Percentiles rank a stretch among this genome's conserved stretches.
Evolutionary conservation across 2,113 vertebrate species (phyloP).

Genomic region (Myodes glareolus): DNA sequence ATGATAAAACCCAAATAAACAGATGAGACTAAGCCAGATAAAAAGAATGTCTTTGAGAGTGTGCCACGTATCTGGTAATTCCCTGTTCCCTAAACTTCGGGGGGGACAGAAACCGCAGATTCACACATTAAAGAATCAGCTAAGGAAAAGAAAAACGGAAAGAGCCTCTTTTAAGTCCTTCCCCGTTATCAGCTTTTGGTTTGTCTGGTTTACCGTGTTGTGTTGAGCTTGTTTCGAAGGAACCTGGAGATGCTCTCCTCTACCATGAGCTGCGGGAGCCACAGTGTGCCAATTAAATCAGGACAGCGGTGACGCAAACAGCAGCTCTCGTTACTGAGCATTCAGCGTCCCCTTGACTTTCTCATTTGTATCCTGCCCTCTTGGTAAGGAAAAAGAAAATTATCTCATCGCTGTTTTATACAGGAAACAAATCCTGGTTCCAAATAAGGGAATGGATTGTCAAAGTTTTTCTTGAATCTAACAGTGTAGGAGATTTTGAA

Average conservation of each 20-base stretch:
- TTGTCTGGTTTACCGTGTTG: not conserved
- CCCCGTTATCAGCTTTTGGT: not conserved
- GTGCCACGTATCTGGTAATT: not conserved
- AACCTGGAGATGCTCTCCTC: not conserved
- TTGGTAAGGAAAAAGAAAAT: not conserved
- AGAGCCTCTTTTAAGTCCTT: not conserved
- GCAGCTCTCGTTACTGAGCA: not conserved
- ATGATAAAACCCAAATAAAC: not conserved
- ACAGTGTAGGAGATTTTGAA: not conserved
- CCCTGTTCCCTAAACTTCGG: not conserved
- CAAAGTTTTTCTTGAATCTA: not conserved
- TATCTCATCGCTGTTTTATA: not conserved
- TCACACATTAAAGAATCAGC: not conserved
- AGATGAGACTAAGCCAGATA: not conserved
- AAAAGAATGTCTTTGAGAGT: not conserved
- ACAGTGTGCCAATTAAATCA: not conserved
- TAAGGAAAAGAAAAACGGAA: not conserved
- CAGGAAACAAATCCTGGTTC: not conserved
- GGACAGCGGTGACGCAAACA: not conserved
- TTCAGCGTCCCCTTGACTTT: not conserved
- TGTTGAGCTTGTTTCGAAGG: not conserved
- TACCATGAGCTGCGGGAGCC: not conserved
- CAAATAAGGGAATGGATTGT: conserved; percentile 26
- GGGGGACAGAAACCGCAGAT: conserved; percentile 22
- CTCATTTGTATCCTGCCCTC: not conserved